Conservation (phyloP, 2,888 invertebrate species). For the Unio delphinus region DNA sequence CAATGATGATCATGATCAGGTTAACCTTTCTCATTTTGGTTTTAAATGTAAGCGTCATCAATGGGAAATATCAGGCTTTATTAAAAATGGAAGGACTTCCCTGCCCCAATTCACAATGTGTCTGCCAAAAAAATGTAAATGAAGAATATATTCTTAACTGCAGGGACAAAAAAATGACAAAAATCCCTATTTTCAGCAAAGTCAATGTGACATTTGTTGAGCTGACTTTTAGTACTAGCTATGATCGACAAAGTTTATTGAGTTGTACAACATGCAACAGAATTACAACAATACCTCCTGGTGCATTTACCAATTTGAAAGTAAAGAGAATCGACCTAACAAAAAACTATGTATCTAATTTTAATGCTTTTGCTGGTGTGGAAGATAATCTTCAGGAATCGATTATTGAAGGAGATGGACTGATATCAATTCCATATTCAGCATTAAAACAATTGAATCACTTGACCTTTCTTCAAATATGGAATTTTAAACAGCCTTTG, state of each 20-base stretch:
- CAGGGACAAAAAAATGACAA: conserved; percentile 21
- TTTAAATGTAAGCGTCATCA: too few species aligned
- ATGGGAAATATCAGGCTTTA: too few species aligned
- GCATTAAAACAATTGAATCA: conserved; percentile 34
- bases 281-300: conserved; percentile 38
- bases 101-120: conserved; percentile 6
- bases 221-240: conserved; percentile 40
- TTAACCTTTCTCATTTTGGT: too few species aligned
- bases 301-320: conserved; percentile 86
- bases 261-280: conserved; percentile 17
- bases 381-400: conserved; percentile 86
- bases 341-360: conserved; percentile 84
- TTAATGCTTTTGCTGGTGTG: conserved; percentile 86
- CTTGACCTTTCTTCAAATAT: conserved; percentile 31
- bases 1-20: too few species aligned
- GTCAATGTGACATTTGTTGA: conserved; percentile 36
- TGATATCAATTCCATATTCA: conserved; percentile 20
- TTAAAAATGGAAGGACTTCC: too few species aligned
- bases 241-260: conserved; percentile 10
- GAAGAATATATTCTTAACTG: conserved; percentile 44
- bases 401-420: conserved; percentile 75
- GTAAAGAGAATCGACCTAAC: conserved; percentile 87
- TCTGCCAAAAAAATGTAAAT: conserved; percentile 12
- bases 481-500: conserved; percentile 25
- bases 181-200: conserved; percentile 27